Evolutionary conservation across 1,140 invertebrate species (phyloP).

Genomic region (Drosophila ficusphila): DNA sequence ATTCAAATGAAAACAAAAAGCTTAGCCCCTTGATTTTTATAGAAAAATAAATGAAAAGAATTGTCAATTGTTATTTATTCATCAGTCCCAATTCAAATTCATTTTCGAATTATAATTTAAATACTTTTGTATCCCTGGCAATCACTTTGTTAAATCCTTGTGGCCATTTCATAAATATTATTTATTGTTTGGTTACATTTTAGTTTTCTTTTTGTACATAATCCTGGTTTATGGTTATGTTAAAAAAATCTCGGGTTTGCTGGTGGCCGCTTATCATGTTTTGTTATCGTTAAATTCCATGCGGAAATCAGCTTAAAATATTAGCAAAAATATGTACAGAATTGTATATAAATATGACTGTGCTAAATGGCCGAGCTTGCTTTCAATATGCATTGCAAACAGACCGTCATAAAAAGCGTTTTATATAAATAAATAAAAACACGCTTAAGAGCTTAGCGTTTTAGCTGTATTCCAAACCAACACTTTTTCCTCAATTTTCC

Average conservation of each 20-base stretch:
- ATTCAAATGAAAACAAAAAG: conserved; percentile 7
- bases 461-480: conserved; percentile 15
- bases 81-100: conserved; percentile 15
- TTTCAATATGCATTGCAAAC: conserved; percentile 60
- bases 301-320: conserved; percentile 78
- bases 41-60: conserved; percentile 1
- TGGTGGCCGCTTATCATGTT: conserved; percentile 58
- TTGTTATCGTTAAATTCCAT: conserved; percentile 66
- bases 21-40: background rate
- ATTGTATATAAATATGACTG: conserved; percentile 42
- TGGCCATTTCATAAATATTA: conserved; percentile 34
- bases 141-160: conserved; percentile 37
- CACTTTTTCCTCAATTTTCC: conserved; percentile 17
- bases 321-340: conserved; percentile 51
- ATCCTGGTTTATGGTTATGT: conserved; percentile 22
- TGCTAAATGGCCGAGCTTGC: conserved; percentile 28
- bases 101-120: conserved; percentile 32
- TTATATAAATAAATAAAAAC: conserved; percentile 69
- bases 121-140: conserved; percentile 22
- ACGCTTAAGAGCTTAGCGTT: conserved; percentile 70
- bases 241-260: conserved; percentile 21
- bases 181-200: conserved; percentile 29
- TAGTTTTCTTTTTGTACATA: conserved; percentile 24
- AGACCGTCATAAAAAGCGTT: conserved; percentile 28
- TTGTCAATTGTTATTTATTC: conserved; percentile 20